Evolutionary conservation across 2,888 invertebrate genomes (phyloP), one percentile per base, ranked within the genome.

Genomic region (Brenthis daphne): DNA sequence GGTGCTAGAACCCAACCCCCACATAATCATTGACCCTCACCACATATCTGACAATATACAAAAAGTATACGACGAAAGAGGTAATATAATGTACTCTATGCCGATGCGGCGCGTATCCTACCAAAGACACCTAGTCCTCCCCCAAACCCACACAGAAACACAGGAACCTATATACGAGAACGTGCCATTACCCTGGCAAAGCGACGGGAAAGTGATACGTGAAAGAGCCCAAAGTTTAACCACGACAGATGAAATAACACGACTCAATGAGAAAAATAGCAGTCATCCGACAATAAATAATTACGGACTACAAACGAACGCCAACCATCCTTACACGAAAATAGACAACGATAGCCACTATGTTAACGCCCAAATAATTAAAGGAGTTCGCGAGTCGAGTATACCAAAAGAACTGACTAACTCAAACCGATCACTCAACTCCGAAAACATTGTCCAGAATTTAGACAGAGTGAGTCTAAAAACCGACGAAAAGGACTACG

Each of bases 111-210:
- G 90, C 73, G 73, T 89, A 70, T 89, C 91, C 6, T 92, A 90
- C 69, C 89, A 88, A 65, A 81, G 88, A 67, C 87, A 94, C 79
- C 74, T 94, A 75, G 87, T 95, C 74, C 73, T 95, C 57, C 93
- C 94, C 20, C 61, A 67, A 16, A 83, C 87, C 53, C 66, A 83
- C 50, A 81, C 67, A 66, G 90, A 93, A 69, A 86, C 94, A 0
- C 92, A 94, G 14, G 97, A 97, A 80, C 97, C 97, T 0, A 97
- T 97, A 73, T 97, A 97, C 82, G 96, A 97, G 80, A 97, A 97
- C 82, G 96, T 97, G 8, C 96, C 96, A 0, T 81, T 96, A 43
- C 95, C 96, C 0, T 95, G 95, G 95, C 94, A 94, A 57, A 86
- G 80, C 72, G 90, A 89, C 8, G 63, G 83, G 1, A 84, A 83